phyloP scores from a whole-genome alignment of 2,888 invertebrate genomes.

The Lithophane semibrunnea region DNA sequence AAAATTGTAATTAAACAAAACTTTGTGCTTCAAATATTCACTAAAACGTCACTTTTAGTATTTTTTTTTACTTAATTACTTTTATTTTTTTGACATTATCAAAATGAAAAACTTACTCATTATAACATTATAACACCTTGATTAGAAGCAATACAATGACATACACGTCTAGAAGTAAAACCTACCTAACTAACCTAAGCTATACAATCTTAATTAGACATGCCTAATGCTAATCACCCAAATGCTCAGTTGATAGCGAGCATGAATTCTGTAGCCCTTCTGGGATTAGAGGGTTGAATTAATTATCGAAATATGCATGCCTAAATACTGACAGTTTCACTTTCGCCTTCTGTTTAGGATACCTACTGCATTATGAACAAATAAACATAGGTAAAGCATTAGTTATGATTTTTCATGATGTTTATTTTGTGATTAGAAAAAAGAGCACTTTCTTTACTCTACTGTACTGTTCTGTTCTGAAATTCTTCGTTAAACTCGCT shows the following conservation, averaged over 20 bases:
- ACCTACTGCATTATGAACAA: neutral
- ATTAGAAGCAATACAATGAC: neutral
- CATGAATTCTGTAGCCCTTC: constrained; percentile 31
- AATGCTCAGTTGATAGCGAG: constrained; percentile 24
- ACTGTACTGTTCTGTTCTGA: neutral
- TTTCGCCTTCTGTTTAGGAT: neutral
- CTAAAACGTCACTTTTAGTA: neutral
- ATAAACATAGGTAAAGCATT: neutral
- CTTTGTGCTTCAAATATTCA: neutral
- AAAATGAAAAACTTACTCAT: neutral
- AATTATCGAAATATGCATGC: constrained; percentile 25
- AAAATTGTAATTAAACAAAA: too few species aligned
- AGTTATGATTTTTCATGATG: neutral
- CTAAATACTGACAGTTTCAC: neutral
- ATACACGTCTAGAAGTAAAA: neutral
- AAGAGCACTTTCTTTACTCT: neutral
- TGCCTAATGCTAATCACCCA: constrained; percentile 16
- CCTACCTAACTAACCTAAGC: too few species aligned
- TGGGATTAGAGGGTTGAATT: constrained; percentile 20
- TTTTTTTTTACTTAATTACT: neutral
- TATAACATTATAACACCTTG: neutral
- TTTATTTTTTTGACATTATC: too few species aligned
- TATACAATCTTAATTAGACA: constrained; percentile 16
- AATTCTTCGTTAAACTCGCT: neutral
- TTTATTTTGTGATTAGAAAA: neutral